Conservation (phyloP, 2,113 vertebrate genomes). For the Clarias gariepinus region DNA sequence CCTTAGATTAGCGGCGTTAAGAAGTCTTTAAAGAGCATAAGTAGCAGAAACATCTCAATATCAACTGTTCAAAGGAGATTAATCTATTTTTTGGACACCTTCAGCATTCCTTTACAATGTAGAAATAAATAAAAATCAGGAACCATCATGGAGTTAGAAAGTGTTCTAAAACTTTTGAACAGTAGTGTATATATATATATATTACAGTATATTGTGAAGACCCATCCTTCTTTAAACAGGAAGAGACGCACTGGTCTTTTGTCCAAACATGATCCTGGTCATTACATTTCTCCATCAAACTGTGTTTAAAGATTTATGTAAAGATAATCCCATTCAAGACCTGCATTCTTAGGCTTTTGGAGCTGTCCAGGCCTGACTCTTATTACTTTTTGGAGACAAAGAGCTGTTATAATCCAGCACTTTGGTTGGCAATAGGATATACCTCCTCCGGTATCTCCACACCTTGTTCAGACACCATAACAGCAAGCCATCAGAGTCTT, state of each 20-base stretch:
- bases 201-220: too few relatives aligned
- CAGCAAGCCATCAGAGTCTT: conserved; percentile 51
- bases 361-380: conserved; percentile 50
- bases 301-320: conserved; percentile 51
- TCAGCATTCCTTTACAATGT: too few relatives aligned
- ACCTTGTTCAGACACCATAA: conserved; percentile 56
- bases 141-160: too few relatives aligned
- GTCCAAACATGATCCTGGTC: conserved; percentile 39
- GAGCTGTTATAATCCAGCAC: conserved; percentile 57
- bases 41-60: too few relatives aligned
- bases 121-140: too few relatives aligned
- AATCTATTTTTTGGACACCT: too few relatives aligned
- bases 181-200: too few relatives aligned
- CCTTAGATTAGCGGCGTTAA: too few relatives aligned
- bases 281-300: conserved; percentile 32
- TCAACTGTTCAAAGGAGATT: too few relatives aligned
- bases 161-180: too few relatives aligned
- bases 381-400: conserved; percentile 53
- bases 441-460: conserved; percentile 47
- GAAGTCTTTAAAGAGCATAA: too few relatives aligned
- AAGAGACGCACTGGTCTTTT: conserved; percentile 19
- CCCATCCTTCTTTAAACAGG: too few relatives aligned
- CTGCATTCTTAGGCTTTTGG: conserved; percentile 41
- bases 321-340: conserved; percentile 52
- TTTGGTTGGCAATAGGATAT: conserved; percentile 41